Base-by-base conservation (phyloP, 2,797 vertebrate genomes). In the Botia kubotai region DNA sequence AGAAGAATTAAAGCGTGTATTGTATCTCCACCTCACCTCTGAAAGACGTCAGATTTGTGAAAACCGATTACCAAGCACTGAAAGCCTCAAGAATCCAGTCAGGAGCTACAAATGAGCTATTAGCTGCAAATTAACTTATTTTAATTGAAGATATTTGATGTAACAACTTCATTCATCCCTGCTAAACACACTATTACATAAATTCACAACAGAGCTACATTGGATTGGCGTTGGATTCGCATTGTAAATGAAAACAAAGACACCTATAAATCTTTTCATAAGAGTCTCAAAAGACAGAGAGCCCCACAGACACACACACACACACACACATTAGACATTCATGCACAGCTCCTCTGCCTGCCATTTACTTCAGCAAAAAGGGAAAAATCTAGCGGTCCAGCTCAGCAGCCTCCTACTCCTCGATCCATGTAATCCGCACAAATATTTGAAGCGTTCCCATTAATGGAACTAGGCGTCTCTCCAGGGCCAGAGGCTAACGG, bases 371-470 rank as follows among this genome's bases (percentile, higher is more conserved):
- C 72, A 75, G 67, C 86, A 81, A 76, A 75, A 73, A 81, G 57
- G 84, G 36, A 74, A 19, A 75, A 73, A 75, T 84, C 70, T 65
- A 73, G 17, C 21, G 11, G 21, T 77, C 87, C 85, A 46, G 39
- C 75, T 85, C 63, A 77, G 82, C 73, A 46, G 62, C 52, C 85
- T 83, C 71, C 77, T 58, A 55, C 88, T 83, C 71, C 48, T 89
- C 79, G 82, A 88, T 85, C 85, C 83, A 86, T 77, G 66, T 89
- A 89, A 91, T 90, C 89, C 84, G 81, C 70, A 81, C 76, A 89
- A 91, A 89, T 83, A 88, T 86, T 86, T 81, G 66, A 84, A 85
- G 81, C 72, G 60, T 80, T 84, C 84, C 82, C 81, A 83, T 88
- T 88, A 86, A 86, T 87, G 19, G 75, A 82, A 82, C 86, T 23